Evolutionary conservation across 2,888 invertebrate species (phyloP), one percentile per base, ranked within the genome.

Genomic region (Ophioninae sp.): DNA sequence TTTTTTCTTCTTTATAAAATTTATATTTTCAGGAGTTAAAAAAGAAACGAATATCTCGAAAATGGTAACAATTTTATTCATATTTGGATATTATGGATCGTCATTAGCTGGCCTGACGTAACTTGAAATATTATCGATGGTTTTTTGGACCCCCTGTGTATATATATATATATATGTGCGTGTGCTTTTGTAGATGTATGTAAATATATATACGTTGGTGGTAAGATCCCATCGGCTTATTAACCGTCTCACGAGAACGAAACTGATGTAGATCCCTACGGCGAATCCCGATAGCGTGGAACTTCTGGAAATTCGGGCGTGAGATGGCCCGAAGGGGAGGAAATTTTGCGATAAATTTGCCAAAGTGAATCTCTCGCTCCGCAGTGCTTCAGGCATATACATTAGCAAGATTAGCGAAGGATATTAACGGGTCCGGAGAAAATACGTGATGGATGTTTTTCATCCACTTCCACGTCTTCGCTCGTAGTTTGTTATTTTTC

Each of bases 171-270:
- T 10, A 13, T 44, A 5, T 50, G 6, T 50, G 13, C 17, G 17
- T 50, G 6, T 17, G 17, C 5, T 50, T 13, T 13, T 50, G 17
- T 17, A 6, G 13, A 17, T 17, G 17, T 10, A 17, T 50, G 13
- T 13, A 6, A 2, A 17, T 50, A 50, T 50, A 78, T 61, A 74
- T 74, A 65, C 65, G 65, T 41, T 67, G 72, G 75, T 68, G 59
- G 69, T 50, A 68, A 79, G 67, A 75, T 65, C 67, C 68, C 67
- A 61, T 79, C 76, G 69, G 41, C 84, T 79, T 84, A 84, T 84
- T 84, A 84, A 84, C 79, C 57, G 79, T 81, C 72, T 75, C 75
- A 61, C 81, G 76, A 67, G 70, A 81, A 67, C 70, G 61, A 76
- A 80, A 73, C 80, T 73, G 75, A 74, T 68, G 79, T 79, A 44